Evolutionary conservation across 2,113 vertebrate species (phyloP).

Genomic region (Miniopterus natalensis): DNA sequence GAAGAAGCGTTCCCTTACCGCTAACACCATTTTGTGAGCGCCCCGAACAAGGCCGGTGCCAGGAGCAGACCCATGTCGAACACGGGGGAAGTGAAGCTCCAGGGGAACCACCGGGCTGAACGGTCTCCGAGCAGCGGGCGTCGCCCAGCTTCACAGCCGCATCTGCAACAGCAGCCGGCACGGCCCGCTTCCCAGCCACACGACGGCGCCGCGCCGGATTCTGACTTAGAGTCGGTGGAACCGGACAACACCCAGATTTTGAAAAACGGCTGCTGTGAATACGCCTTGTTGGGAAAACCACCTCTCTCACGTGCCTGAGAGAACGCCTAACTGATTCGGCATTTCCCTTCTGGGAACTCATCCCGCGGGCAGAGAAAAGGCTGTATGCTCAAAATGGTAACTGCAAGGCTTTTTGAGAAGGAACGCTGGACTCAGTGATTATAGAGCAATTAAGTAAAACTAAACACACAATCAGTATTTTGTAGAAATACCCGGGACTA

Average conservation of each 20-base stretch:
- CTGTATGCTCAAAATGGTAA: not conserved
- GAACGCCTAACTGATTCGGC: not conserved
- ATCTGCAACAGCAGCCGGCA: not conserved
- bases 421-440: not conserved
- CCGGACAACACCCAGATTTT: not conserved
- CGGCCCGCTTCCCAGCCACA: not conserved
- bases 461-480: not conserved
- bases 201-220: not conserved
- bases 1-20: not conserved
- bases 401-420: not conserved
- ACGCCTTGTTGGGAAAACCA: constrained; percentile 17
- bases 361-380: not conserved
- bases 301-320: not conserved
- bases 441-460: not conserved
- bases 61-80: not conserved
- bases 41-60: not conserved
- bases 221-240: not conserved
- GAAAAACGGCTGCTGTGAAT: not conserved
- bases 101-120: not conserved
- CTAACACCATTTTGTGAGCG: not conserved
- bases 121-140: not conserved
- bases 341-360: constrained; percentile 13
- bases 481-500: not conserved
- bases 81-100: not conserved
- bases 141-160: not conserved